Conservation (phyloP, 2,888 invertebrate species). For the Buathra laborator region DNA sequence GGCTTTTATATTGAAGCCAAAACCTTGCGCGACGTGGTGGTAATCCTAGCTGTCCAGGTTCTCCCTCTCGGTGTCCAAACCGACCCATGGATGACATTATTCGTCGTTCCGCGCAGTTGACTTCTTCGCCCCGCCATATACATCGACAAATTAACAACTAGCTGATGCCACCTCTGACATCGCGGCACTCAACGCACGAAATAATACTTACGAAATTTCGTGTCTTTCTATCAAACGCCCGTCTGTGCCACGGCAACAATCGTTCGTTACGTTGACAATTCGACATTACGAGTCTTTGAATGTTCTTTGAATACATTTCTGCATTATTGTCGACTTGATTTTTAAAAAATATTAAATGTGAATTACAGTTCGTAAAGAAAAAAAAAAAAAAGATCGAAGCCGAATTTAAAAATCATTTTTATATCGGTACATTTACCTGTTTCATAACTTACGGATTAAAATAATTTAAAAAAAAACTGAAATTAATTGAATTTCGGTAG, state of each 20-base stretch:
- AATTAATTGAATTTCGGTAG: not conserved
- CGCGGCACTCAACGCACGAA: conserved; percentile 42
- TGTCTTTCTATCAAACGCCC: not conserved
- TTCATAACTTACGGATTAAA: not conserved
- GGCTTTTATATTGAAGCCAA: conserved; percentile 69
- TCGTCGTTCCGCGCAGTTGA: conserved; percentile 19
- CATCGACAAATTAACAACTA: conserved; percentile 59
- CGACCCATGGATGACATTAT: conserved; percentile 43
- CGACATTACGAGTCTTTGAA: not conserved
- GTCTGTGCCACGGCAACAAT: not conserved
- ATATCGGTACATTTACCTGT: not conserved
- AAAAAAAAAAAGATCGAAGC: not conserved
- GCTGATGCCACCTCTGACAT: conserved; percentile 27
- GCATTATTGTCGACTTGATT: not conserved
- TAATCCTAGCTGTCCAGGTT: conserved; percentile 44
- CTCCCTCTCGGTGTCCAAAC: conserved; percentile 62
- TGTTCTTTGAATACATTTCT: not conserved
- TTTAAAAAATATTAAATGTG: not conserved
- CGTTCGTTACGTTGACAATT: not conserved
- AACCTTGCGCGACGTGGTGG: conserved; percentile 53
- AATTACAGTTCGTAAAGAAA: not conserved
- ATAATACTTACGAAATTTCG: conserved; percentile 43
- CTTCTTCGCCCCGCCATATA: conserved; percentile 26
- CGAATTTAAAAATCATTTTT: not conserved
- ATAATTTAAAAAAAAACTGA: not conserved